Conservation (phyloP, 2,113 vertebrate species). For the Crocuta crocuta region DNA sequence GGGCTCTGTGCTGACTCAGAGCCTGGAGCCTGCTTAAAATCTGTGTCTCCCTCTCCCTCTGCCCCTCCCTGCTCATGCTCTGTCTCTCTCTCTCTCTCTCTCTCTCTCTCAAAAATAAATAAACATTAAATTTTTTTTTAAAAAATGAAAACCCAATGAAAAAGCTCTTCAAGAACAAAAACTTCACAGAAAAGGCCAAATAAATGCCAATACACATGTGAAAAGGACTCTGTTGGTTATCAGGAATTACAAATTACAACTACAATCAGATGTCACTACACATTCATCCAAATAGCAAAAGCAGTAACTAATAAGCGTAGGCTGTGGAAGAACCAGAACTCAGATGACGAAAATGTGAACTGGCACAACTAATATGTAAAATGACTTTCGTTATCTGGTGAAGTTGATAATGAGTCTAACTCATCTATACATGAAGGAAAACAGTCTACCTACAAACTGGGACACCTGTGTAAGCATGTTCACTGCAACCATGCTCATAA, state of each 20-base stretch:
- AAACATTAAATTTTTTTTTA: not conserved
- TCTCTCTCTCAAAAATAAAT: no score
- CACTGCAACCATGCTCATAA: not conserved
- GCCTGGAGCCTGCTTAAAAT: no score
- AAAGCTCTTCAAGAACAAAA: not conserved
- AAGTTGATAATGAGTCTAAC: not conserved
- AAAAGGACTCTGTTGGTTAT: not conserved
- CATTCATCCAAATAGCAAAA: not conserved
- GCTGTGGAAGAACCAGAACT: not conserved
- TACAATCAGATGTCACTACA: not conserved
- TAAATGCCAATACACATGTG: not conserved
- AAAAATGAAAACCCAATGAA: not conserved
- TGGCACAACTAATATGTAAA: not conserved
- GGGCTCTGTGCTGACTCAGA: no score
- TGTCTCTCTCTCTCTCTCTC: no score
- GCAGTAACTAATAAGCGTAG: not conserved
- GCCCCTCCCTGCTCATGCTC: no score
- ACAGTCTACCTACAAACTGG: not conserved
- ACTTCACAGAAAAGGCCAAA: not conserved
- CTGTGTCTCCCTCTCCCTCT: no score
- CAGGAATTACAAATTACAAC: not conserved
- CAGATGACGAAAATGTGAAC: not conserved
- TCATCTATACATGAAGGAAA: not conserved
- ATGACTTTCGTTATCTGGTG: not conserved
- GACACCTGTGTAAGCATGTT: not conserved